Evolutionary conservation across 2,113 vertebrate species (phyloP).

Genomic region (Anolis carolinensis): DNA sequence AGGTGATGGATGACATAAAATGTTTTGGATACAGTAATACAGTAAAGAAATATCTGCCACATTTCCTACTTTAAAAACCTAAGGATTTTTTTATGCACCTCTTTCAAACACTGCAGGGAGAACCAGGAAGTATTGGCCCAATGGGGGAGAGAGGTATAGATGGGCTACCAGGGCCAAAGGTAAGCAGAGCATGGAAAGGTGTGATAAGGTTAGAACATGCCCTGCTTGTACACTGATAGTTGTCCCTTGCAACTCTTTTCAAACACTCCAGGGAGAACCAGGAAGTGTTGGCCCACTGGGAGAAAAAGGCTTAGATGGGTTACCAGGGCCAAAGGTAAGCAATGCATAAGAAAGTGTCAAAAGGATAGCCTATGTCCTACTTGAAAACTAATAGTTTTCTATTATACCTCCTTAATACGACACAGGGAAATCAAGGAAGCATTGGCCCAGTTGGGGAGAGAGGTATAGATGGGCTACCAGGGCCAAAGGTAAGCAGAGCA

Average conservation of each 20-base stretch:
- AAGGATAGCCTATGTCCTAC: not conserved
- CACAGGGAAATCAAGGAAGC: constrained; percentile 61
- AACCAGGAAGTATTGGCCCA: constrained; percentile 57
- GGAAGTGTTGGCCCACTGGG: too few relatives aligned
- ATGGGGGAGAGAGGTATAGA: constrained; percentile 65
- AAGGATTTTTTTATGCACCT: too few relatives aligned
- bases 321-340: too few relatives aligned
- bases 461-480: constrained; percentile 61
- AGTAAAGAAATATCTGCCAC: not conserved
- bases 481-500: constrained; percentile 67
- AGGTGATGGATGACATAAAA: too few relatives aligned
- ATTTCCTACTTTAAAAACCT: too few relatives aligned
- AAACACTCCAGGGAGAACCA: too few relatives aligned
- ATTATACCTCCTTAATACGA: not conserved
- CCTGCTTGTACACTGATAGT: not conserved
- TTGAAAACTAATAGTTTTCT: not conserved
- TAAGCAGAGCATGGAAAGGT: constrained; percentile 34
- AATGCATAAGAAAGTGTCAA: too few relatives aligned
- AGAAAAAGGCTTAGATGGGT: too few relatives aligned
- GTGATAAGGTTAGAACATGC: not conserved
- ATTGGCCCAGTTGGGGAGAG: constrained; percentile 62
- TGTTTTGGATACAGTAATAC: too few relatives aligned
- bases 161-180: constrained; percentile 69
- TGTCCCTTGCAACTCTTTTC: not conserved
- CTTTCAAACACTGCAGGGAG: constrained; percentile 7